Conservation (phyloP, 2,113 vertebrate species). For the Takifugu bimaculatus region DNA sequence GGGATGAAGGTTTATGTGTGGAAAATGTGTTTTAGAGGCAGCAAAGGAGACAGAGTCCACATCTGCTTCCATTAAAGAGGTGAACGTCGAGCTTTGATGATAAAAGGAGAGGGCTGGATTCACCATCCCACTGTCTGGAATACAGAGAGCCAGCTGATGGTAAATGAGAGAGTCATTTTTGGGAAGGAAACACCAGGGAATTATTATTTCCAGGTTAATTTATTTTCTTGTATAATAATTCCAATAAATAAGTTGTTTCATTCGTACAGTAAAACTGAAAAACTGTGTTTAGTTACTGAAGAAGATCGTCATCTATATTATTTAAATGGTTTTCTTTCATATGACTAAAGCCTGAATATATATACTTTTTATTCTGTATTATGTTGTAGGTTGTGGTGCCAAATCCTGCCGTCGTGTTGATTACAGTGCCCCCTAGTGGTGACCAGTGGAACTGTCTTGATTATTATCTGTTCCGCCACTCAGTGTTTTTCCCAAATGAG, state of each 20-base stretch:
- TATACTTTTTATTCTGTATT: constrained; percentile 67
- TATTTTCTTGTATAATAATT: constrained; percentile 78
- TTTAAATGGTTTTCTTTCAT: constrained; percentile 68
- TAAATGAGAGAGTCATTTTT: constrained; percentile 40
- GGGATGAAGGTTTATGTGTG: constrained; percentile 11
- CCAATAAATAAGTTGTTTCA: constrained; percentile 71
- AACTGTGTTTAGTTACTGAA: constrained; percentile 69
- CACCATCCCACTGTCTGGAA: constrained; percentile 37
- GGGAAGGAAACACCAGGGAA: constrained; percentile 9
- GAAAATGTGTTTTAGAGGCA: constrained; percentile 12
- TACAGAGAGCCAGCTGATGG: constrained; percentile 31
- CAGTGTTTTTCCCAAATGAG: constrained; percentile 44
- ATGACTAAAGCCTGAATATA: constrained; percentile 59
- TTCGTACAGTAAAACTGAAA: constrained; percentile 70
- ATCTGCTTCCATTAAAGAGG: constrained; percentile 15
- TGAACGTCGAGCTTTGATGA: constrained; percentile 21
- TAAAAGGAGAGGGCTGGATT: constrained; percentile 10
- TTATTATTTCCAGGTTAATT: constrained; percentile 59
- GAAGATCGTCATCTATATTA: constrained; percentile 59
- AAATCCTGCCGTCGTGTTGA: constrained; percentile 76
- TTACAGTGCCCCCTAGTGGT: constrained; percentile 78
- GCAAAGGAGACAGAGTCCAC: constrained; percentile 13
- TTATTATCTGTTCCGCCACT: constrained; percentile 61
- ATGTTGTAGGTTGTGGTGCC: constrained; percentile 71
- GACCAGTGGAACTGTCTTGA: constrained; percentile 70